Percentiles rank a stretch among this genome's conserved stretches.
These are phyloP conservation scores for Lydus trimaculatus DNA, from an alignment of 2,888 invertebrate species.

Conservation along the genomic window DNA sequence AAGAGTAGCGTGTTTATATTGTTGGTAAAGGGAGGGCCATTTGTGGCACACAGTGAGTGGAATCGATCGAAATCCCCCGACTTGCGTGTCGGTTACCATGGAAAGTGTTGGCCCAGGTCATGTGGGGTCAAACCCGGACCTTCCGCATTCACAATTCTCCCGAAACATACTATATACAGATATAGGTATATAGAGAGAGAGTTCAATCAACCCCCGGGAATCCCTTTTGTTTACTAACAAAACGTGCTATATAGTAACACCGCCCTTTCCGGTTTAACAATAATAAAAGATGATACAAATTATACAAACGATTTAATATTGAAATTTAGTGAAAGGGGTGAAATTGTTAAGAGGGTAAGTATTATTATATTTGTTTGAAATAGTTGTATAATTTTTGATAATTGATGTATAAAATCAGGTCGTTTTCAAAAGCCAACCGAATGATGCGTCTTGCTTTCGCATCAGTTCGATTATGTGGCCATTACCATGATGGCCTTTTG, in stretches of 20 bases:
- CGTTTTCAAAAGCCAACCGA: slow-evolving; percentile 44
- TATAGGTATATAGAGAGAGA: slow-evolving; percentile 16
- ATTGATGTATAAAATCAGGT: slow-evolving; percentile 48
- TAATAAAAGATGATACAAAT: neutral
- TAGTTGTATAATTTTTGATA: neutral
- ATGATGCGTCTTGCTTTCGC: slow-evolving; percentile 44
- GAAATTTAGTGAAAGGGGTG: neutral
- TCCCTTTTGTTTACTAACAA: slow-evolving; percentile 48
- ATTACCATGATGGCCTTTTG: slow-evolving; percentile 53
- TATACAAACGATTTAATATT: neutral
- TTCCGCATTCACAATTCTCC: slow-evolving; percentile 54
- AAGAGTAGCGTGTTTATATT: slow-evolving; percentile 32
- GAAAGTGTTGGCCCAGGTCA: slow-evolving; percentile 64
- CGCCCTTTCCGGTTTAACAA: too few relatives aligned
- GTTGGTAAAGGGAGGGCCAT: slow-evolving; percentile 42
- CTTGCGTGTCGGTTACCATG: slow-evolving; percentile 63
- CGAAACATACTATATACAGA: slow-evolving; percentile 25
- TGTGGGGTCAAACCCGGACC: slow-evolving; percentile 62
- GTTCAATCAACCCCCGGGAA: slow-evolving; percentile 45
- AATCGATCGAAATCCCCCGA: slow-evolving; percentile 59
- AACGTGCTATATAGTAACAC: slow-evolving; percentile 18
- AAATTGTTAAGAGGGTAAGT: neutral
- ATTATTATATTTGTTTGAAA: neutral
- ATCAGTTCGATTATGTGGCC: slow-evolving; percentile 41
- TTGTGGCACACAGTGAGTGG: slow-evolving; percentile 35